A percentile compares a stretch with the other conserved stretches of the same genome.
Conservation (phyloP, 2,113 vertebrate genomes). For the Synchiropus splendidus region DNA sequence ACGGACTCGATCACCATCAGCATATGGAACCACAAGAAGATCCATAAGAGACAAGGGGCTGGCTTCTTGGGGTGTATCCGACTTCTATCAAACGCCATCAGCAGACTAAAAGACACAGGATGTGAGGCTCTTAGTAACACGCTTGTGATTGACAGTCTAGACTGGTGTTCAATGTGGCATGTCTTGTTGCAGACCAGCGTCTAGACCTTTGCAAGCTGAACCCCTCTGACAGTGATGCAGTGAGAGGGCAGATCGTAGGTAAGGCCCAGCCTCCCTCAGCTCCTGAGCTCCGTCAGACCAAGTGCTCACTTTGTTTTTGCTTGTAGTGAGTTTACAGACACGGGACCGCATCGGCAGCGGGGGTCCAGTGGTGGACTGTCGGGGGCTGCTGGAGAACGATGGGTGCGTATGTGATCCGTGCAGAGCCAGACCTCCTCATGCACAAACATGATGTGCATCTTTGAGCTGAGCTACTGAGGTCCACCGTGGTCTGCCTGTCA, state of each 20-base stretch:
- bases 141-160: not conserved
- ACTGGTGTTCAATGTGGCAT: not conserved
- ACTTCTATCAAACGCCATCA: conserved; percentile 93
- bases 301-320: not conserved
- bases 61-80: conserved; percentile 95
- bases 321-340: conserved; percentile 92
- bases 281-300: no score
- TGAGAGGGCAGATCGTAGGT: conserved; percentile 97
- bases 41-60: conserved; percentile 95
- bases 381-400: conserved; percentile 91
- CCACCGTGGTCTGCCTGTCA: no score
- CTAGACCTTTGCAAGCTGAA: conserved; percentile 98
- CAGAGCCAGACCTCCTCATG: no score
- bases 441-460: no score
- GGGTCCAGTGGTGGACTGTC: conserved; percentile 92
- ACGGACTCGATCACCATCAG: conserved; percentile 97
- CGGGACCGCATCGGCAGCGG: conserved; percentile 90
- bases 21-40: conserved; percentile 98
- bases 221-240: conserved; percentile 90
- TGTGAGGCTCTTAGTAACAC: conserved; percentile 65
- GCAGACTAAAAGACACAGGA: conserved; percentile 94
- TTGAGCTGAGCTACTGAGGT: no score
- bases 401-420: conserved; percentile 69
- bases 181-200: conserved; percentile 80
- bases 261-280: conserved; percentile 37